Conservation (phyloP, 2,113 vertebrate species). For the Bettongia penicillata region DNA sequence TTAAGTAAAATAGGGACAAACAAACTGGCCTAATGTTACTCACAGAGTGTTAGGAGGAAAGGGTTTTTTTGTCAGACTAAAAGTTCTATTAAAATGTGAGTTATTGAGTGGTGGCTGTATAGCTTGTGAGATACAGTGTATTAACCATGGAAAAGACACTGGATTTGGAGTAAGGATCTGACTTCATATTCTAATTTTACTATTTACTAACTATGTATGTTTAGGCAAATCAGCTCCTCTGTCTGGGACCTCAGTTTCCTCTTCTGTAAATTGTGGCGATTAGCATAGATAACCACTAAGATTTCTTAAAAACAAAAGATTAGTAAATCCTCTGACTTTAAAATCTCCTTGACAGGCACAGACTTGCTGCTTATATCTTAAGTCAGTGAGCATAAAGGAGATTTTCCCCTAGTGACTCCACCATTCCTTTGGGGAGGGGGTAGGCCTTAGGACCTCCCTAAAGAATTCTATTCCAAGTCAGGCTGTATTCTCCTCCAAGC, state of each 20-base stretch:
- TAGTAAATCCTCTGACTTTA: background rate
- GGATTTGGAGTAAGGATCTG: background rate
- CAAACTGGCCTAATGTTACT: background rate
- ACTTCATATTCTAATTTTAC: background rate
- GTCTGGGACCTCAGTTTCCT: background rate
- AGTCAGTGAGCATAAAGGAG: background rate
- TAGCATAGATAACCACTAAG: background rate
- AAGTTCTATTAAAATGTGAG: background rate
- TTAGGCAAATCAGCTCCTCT: background rate
- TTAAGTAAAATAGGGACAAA: background rate
- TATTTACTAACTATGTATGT: background rate
- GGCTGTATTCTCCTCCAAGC: background rate
- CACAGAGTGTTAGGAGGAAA: background rate
- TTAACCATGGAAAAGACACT: background rate
- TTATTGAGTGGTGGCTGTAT: background rate
- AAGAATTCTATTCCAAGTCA: background rate
- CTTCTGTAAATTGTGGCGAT: background rate
- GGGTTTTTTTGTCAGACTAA: background rate
- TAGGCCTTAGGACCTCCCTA: background rate
- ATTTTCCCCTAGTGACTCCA: background rate
- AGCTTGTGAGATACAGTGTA: background rate
- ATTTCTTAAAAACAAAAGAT: background rate
- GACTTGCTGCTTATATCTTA: background rate
- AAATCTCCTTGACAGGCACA: slow-evolving; percentile 12
- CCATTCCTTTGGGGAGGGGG: background rate